These are phyloP conservation scores for Thecophora atra DNA, from an alignment of 2,888 invertebrate genomes.

Conservation along the genomic window DNA sequence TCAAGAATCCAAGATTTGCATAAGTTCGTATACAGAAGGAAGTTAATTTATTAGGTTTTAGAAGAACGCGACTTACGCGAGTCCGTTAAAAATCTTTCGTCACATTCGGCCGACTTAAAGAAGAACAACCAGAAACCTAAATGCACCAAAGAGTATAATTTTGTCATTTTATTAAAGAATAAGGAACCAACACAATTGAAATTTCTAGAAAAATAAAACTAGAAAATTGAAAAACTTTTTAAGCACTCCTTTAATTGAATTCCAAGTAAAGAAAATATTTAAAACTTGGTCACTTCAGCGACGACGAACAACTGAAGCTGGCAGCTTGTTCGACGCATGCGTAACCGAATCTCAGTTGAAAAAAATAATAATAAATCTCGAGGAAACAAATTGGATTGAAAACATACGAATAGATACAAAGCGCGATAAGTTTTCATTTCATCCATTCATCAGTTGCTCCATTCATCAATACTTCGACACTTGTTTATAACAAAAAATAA, in stretches of 20 bases:
- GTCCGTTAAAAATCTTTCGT: conserved; percentile 55
- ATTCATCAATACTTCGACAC: background rate
- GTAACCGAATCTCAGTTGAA: background rate
- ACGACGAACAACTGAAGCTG: conserved; percentile 21
- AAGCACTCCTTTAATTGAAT: background rate
- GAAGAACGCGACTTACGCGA: conserved; percentile 63
- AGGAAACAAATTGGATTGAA: background rate
- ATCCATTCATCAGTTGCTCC: background rate
- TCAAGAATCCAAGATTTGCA: no score
- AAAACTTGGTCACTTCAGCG: conserved; percentile 13
- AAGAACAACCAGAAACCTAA: background rate
- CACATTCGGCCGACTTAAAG: conserved; percentile 36
- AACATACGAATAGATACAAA: background rate
- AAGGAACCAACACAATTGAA: background rate
- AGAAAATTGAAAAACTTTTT: background rate
- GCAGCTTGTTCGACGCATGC: conserved; percentile 12
- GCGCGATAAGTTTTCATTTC: conserved; percentile 14
- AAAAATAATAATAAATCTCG: background rate
- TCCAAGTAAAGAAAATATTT: background rate
- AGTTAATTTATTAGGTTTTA: background rate
- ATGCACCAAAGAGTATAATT: background rate
- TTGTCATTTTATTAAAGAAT: background rate
- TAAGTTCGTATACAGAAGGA: no score
- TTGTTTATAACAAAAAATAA: conserved; percentile 8
- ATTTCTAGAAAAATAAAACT: background rate